Base-by-base conservation (phyloP, 2,888 invertebrate genomes). In the Oscheius sp. region DNA sequence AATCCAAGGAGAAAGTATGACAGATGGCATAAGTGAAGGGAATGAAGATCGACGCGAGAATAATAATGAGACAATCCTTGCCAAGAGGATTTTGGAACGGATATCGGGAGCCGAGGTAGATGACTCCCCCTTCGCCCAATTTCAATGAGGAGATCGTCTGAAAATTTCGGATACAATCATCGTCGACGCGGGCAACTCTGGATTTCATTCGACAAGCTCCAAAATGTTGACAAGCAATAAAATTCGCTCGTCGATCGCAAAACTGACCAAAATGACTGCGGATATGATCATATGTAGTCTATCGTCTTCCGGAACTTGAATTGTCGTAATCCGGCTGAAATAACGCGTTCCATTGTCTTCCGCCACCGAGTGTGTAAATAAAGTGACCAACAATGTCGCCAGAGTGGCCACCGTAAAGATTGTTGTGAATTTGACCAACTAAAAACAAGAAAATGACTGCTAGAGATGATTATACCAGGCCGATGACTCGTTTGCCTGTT, bases 101-200 rank as follows among this genome's bases (percentile, higher is more conserved):
- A 23, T 49, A 49, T 6, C 23, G 64, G 23, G 64, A 64, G 18
- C 64, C 64, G 18, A 64, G 64, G 49, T 49, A 64, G 46, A 46
- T 49, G 23, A 64, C 23, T 64, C 64, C 64, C 21, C 64, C 64
- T 25, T 64, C 46, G 21, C 64, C 64, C 23, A 64, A 25, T 16
- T 25, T n/a, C 27, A 46, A 9, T 1, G 49, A 16, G 2, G n/a
- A 12, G 7, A 64, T 23, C 25, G 45, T 25, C 64, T 64, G 64
- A 18, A 63, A 25, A 63, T n/a, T n/a, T n/a, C n/a, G n/a, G n/a
- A n/a, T n/a, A n/a, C n/a, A n/a, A n/a, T n/a, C n/a, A n/a, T n/a
- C n/a, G n/a, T n/a, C n/a, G n/a, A n/a, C n/a, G n/a, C n/a, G n/a
- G n/a, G n/a, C n/a, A n/a, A n/a, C n/a, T n/a, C n/a, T n/a, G n/a